A percentile compares a stretch with the other conserved stretches of the same genome.
These are phyloP conservation scores for Heliangelus exortis DNA, from an alignment of 2,797 vertebrate species.

Conservation along the genomic window DNA sequence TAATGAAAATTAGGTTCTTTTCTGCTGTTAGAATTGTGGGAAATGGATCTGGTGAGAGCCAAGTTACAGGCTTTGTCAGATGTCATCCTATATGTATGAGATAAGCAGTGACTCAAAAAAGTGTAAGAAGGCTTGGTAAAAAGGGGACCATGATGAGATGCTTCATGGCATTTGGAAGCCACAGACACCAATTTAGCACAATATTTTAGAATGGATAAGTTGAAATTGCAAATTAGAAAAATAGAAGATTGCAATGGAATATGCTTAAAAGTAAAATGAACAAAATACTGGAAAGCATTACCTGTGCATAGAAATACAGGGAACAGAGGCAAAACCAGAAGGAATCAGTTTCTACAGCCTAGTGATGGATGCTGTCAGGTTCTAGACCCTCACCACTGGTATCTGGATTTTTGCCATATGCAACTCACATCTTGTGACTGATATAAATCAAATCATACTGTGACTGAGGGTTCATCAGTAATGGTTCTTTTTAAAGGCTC, in stretches of 20 bases:
- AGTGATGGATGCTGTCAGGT: background rate
- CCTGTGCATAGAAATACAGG: background rate
- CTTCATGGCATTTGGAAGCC: background rate
- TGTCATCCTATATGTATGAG: background rate
- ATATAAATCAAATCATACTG: background rate
- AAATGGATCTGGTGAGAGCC: background rate
- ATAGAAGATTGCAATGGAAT: background rate
- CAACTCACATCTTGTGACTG: background rate
- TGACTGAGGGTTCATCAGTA: background rate
- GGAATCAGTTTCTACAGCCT: background rate
- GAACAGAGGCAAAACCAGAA: background rate
- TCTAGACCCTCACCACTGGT: background rate
- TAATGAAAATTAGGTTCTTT: constrained; percentile 21
- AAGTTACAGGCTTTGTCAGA: background rate
- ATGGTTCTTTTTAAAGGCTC: background rate
- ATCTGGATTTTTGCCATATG: background rate
- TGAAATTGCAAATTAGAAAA: background rate
- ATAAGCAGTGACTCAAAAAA: background rate
- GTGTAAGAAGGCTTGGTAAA: background rate
- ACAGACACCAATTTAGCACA: background rate
- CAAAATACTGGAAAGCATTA: background rate
- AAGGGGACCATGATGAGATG: background rate
- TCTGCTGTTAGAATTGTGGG: background rate
- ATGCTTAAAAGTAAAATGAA: background rate
- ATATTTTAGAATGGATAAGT: background rate